Evolutionary conservation across 1,140 invertebrate species (phyloP).

Genomic region (Temnothorax nylanderi): DNA sequence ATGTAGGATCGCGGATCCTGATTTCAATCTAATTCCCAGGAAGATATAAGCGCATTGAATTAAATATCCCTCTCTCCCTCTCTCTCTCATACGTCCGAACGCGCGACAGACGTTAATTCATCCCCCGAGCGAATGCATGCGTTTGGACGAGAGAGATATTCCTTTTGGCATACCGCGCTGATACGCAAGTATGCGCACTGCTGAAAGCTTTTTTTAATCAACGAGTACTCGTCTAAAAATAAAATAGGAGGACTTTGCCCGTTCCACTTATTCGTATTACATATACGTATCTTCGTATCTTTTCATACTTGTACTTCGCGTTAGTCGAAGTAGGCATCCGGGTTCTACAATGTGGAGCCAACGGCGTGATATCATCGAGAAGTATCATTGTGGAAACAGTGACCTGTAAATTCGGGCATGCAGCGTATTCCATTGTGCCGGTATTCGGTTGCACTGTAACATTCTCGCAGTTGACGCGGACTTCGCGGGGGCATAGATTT

Average conservation of each 20-base stretch:
- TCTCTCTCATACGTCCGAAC: not conserved
- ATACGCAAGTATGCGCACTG: not conserved
- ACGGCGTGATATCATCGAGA: not conserved
- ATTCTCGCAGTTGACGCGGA: not conserved
- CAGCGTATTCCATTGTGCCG: constrained; percentile 20
- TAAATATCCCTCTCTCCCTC: not conserved
- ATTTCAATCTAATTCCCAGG: constrained; percentile 35
- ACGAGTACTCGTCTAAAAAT: not conserved
- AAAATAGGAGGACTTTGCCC: not conserved
- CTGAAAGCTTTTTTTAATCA: not conserved
- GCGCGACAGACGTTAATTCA: constrained; percentile 14
- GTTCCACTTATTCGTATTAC: not conserved
- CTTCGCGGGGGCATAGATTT: constrained; percentile 20
- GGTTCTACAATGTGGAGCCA: not conserved
- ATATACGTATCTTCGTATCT: not conserved
- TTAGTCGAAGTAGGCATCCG: not conserved
- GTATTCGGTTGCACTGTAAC: not conserved
- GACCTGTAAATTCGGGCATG: constrained; percentile 7
- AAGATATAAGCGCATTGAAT: constrained; percentile 22
- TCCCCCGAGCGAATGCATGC: not conserved
- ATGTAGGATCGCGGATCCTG: not conserved
- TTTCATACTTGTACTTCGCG: not conserved
- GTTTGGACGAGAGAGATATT: not conserved
- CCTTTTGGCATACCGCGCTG: too few species aligned
- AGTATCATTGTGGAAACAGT: not conserved